Percentiles rank a stretch among this genome's conserved stretches.
phyloP scores from a whole-genome alignment of 2,113 vertebrate genomes.

The Oophaga pumilio region DNA sequence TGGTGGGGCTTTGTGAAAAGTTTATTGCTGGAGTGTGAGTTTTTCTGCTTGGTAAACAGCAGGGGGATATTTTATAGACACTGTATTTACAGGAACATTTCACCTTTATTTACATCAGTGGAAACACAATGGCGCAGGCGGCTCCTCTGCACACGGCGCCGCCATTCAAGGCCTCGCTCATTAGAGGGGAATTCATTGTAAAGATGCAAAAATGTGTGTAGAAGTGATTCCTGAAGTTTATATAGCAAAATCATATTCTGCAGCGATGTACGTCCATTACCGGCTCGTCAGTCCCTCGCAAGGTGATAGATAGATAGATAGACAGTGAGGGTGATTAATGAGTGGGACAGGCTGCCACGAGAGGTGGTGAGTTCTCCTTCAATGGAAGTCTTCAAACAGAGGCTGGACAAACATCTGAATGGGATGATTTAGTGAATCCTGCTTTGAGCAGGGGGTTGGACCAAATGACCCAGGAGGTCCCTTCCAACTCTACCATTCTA shows the following conservation, averaged over 20 bases:
- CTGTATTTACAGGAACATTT: slow-evolving; percentile 61
- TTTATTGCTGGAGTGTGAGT: slow-evolving; percentile 63
- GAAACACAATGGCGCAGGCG: slow-evolving; percentile 28
- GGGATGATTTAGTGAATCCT: no score
- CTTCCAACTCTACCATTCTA: no score
- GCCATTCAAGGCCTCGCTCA: neutral
- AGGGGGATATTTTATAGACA: slow-evolving; percentile 59
- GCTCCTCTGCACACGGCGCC: neutral
- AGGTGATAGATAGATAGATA: neutral
- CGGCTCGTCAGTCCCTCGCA: neutral
- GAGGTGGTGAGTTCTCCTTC: no score
- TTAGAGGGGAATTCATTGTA: neutral
- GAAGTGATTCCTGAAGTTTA: neutral
- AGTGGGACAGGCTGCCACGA: no score
- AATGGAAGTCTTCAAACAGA: no score
- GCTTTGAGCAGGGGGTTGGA: no score
- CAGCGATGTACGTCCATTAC: neutral
- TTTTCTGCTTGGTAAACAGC: slow-evolving; percentile 59
- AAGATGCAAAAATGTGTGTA: no score
- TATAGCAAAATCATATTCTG: neutral
- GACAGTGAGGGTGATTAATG: neutral
- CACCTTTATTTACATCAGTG: slow-evolving; percentile 58
- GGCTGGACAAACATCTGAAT: no score
- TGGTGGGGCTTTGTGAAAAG: slow-evolving; percentile 65
- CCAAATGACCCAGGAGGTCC: no score